Evolutionary conservation across 2,797 vertebrate genomes (phyloP).

Genomic region (Takifugu ocellatus): DNA sequence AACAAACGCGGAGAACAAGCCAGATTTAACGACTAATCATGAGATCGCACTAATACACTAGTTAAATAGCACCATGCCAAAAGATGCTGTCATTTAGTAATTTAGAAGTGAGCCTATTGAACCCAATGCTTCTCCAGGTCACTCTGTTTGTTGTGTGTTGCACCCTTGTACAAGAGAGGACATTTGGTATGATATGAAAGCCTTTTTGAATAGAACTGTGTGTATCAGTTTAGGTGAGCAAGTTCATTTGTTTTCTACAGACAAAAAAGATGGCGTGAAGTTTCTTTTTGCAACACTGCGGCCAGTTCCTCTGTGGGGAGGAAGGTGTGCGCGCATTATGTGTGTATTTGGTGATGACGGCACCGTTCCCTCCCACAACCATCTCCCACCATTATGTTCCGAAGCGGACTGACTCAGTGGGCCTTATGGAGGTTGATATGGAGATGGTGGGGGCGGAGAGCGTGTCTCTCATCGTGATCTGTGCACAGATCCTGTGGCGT

Average conservation of each 20-base stretch:
- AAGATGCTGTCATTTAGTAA: no score
- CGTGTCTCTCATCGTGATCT: slow-evolving; percentile 61
- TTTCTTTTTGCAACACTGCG: slow-evolving; percentile 25
- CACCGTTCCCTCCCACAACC: slow-evolving; percentile 67
- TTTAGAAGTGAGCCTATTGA: no score
- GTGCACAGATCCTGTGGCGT: slow-evolving; percentile 15
- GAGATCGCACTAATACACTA: no score
- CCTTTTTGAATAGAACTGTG: background rate
- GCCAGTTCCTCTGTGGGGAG: slow-evolving; percentile 21
- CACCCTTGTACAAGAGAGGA: background rate
- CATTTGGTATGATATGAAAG: background rate
- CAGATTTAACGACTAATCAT: no score
- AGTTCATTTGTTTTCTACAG: background rate
- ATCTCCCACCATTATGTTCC: slow-evolving; percentile 64
- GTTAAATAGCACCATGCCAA: no score
- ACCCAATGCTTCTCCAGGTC: background rate
- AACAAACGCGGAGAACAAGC: no score
- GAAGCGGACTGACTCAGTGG: slow-evolving; percentile 71
- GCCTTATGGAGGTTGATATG: slow-evolving; percentile 67
- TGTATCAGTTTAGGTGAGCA: background rate
- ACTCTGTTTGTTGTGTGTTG: background rate
- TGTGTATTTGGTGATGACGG: slow-evolving; percentile 57
- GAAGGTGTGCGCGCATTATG: slow-evolving; percentile 39
- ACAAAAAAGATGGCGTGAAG: slow-evolving; percentile 9
- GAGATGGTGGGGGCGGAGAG: slow-evolving; percentile 67